Evolutionary conservation across 2,888 invertebrate genomes (phyloP), one percentile per base, ranked within the genome.

Genomic region (Hirudinaria manillensis): DNA sequence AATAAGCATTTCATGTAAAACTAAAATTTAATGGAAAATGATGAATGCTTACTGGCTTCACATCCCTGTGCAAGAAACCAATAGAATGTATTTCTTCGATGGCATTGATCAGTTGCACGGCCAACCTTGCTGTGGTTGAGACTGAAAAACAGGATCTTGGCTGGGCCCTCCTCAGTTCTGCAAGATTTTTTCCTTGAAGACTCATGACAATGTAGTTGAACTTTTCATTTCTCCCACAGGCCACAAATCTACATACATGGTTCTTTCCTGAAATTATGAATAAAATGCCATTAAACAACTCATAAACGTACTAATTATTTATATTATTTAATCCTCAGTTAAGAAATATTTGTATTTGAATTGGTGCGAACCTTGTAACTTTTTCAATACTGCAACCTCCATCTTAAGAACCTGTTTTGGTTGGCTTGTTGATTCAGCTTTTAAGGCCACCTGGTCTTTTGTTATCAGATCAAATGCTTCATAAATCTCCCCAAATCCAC

Each of bases 141-240:
- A 98, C 88, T n/a, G 94, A 93, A 88, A 99, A 99, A 80, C 94
- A 93, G 77, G 94, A 94, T 75, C 94, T 87, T 0, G 94, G 93
- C 87, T 96, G 96, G 19, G 94, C 93, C 53, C 99, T 88, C 76
- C 98, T 87, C 82, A 99, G 87, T 85, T 99, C 98, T 0, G 99
- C 98, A 82, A 99, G 87, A 87, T 99, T 99, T 82, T 94, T 90
- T 0, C 94, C 98, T 88, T 99, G 98, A 66, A 99, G 89, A 84
- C 97, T 94, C 99, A 99, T 99, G 81, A 98, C 98, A 70, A 99
- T 95, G 87, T 99, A 99, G 88, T 99, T 99, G 87, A 98, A 99
- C 77, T 95, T 90, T 83, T 99, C 98, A 87, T 98, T 99, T 32
- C 98, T 89, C 1, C 99, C 99, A 88, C 98, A 99, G 72, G 98